A percentile compares a stretch with the other conserved stretches of the same genome.
Evolutionary conservation across 2,797 vertebrate species (phyloP).

Genomic region (Enteromius paludinosus): DNA sequence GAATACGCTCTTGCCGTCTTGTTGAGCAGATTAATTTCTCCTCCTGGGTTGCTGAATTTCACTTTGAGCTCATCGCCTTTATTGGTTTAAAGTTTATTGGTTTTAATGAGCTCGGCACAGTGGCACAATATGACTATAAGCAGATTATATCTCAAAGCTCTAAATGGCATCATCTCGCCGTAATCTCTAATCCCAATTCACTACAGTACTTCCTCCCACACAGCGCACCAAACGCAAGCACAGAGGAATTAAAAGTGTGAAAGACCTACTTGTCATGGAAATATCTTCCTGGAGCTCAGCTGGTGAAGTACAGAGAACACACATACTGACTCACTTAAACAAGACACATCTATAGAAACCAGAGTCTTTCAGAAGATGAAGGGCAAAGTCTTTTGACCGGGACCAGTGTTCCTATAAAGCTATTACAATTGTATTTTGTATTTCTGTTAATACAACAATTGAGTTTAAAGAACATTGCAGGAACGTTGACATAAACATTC

Average conservation of each 20-base stretch:
- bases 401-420: background rate
- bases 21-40: slow-evolving; percentile 43
- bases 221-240: slow-evolving; percentile 8
- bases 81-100: slow-evolving; percentile 56
- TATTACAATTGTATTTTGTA: too few species aligned
- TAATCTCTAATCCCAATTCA: slow-evolving; percentile 44
- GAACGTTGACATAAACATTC: background rate
- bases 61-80: slow-evolving; percentile 43
- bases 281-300: background rate
- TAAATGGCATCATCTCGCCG: slow-evolving; percentile 45
- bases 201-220: slow-evolving; percentile 31
- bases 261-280: slow-evolving; percentile 10
- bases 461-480: background rate
- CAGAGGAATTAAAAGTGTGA: slow-evolving; percentile 6
- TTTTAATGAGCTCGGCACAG: slow-evolving; percentile 50
- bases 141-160: slow-evolving; percentile 54
- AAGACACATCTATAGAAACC: background rate
- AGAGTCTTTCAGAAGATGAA: background rate
- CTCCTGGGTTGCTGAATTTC: slow-evolving; percentile 37
- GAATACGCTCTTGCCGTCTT: slow-evolving; percentile 26
- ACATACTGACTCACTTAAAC: background rate
- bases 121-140: slow-evolving; percentile 58
- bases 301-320: background rate
- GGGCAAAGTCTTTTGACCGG: background rate
- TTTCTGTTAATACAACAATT: background rate